phyloP scores from a whole-genome alignment of 1,140 invertebrate genomes.

The Caenorhabditis inopinata region DNA sequence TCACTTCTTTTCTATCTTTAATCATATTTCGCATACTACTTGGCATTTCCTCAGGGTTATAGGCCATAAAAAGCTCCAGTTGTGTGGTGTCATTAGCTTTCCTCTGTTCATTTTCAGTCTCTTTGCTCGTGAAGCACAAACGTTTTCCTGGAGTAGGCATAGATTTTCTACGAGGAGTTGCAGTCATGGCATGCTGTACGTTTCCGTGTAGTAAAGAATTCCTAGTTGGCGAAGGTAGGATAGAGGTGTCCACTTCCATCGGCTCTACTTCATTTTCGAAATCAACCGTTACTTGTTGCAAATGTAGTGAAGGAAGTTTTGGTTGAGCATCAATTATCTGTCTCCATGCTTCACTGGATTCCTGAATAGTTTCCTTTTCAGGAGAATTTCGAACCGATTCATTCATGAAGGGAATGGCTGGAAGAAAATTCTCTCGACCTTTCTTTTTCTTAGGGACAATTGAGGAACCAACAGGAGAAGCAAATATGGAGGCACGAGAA shows the following conservation, averaged over 20 bases:
- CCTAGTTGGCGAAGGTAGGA: background rate
- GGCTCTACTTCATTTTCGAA: background rate
- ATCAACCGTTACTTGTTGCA: too few species aligned
- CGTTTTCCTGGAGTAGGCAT: conserved; percentile 10
- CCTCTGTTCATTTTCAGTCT: background rate
- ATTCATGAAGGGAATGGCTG: too few species aligned
- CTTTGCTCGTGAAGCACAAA: background rate
- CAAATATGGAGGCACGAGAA: background rate
- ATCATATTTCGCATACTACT: background rate
- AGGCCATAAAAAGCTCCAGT: conserved; percentile 8
- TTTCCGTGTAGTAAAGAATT: too few species aligned
- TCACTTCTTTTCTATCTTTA: background rate
- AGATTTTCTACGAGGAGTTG: background rate
- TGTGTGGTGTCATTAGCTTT: background rate
- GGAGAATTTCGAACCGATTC: too few species aligned
- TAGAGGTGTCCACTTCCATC: background rate
- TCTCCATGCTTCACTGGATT: too few species aligned
- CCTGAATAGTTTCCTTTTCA: too few species aligned
- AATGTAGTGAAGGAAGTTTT: too few species aligned
- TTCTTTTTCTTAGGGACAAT: background rate
- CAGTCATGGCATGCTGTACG: too few species aligned
- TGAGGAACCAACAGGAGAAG: background rate
- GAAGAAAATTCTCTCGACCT: background rate
- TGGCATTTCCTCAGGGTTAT: background rate
- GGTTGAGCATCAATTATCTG: too few species aligned